phyloP scores from a whole-genome alignment of 2,888 invertebrate genomes.

The Ormia ochracea region DNA sequence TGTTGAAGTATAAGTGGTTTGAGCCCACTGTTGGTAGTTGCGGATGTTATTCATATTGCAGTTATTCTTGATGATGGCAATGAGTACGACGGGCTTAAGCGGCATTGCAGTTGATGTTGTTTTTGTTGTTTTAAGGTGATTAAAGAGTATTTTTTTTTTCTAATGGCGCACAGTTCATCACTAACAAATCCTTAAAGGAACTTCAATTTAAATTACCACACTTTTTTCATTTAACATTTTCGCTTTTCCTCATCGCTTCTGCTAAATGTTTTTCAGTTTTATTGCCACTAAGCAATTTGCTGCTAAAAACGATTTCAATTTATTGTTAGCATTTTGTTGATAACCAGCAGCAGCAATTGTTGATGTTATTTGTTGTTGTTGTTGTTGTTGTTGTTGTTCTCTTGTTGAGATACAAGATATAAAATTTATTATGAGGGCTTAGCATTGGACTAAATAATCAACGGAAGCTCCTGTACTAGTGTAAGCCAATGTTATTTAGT shows the following conservation, averaged over 20 bases:
- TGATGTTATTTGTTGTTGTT: not conserved
- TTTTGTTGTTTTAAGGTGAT: slow-evolving; percentile 18
- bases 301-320: slow-evolving; percentile 8
- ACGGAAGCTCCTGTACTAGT: not conserved
- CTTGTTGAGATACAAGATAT: not conserved
- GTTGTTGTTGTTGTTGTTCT: not conserved
- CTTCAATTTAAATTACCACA: not conserved
- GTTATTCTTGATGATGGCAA: not conserved
- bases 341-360: slow-evolving; percentile 20
- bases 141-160: slow-evolving; percentile 11
- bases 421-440: slow-evolving; percentile 7
- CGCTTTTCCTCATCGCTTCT: not conserved
- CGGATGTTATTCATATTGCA: not conserved
- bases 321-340: slow-evolving; percentile 6
- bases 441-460: not conserved
- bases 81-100: not conserved
- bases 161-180: not conserved
- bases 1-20: too few species aligned
- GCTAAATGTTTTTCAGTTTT: not conserved
- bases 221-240: not conserved
- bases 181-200: slow-evolving; percentile 5
- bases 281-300: not conserved
- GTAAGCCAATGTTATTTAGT: not conserved
- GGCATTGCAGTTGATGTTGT: not conserved
- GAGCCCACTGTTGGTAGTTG: not conserved